Conservation (phyloP, 2,888 invertebrate genomes). For the Drosophila meridionalis region DNA sequence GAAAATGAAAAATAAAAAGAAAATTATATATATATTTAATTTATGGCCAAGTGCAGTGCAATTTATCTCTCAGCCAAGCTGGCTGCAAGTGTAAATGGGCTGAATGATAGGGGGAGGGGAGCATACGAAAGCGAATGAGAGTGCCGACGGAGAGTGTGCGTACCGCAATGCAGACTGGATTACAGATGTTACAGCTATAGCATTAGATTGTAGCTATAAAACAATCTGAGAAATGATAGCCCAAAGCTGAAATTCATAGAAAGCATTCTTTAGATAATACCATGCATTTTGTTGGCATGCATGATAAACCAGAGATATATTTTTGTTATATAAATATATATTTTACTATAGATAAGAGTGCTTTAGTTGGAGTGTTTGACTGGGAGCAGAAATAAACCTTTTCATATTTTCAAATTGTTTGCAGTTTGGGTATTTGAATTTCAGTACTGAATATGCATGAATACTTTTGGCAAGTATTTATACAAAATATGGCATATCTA, state of each 20-base stretch:
- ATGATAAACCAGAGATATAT: not conserved
- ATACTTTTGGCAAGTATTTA: too few species aligned
- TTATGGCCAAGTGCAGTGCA: constrained; percentile 64
- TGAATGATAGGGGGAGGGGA: constrained; percentile 23
- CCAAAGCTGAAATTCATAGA: not conserved
- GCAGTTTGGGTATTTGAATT: too few species aligned
- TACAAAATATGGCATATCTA: too few species aligned
- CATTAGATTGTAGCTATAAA: constrained; percentile 10
- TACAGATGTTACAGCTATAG: constrained; percentile 30
- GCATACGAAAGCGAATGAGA: constrained; percentile 3
- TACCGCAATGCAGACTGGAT: constrained; percentile 55
- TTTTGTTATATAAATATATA: too few species aligned
- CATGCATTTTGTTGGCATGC: not conserved
- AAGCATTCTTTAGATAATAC: not conserved
- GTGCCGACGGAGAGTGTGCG: constrained; percentile 13
- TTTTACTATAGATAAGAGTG: too few species aligned
- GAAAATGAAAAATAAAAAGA: constrained; percentile 7
- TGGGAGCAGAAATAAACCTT: too few species aligned
- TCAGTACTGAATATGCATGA: too few species aligned
- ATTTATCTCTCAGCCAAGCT: constrained; percentile 54
- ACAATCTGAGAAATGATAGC: not conserved
- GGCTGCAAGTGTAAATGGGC: constrained; percentile 48
- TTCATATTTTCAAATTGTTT: too few species aligned
- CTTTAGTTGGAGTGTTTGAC: too few species aligned
- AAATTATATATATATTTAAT: constrained; percentile 58